phyloP scores from a whole-genome alignment of 2,797 vertebrate genomes.

The Octomys mimax region DNA sequence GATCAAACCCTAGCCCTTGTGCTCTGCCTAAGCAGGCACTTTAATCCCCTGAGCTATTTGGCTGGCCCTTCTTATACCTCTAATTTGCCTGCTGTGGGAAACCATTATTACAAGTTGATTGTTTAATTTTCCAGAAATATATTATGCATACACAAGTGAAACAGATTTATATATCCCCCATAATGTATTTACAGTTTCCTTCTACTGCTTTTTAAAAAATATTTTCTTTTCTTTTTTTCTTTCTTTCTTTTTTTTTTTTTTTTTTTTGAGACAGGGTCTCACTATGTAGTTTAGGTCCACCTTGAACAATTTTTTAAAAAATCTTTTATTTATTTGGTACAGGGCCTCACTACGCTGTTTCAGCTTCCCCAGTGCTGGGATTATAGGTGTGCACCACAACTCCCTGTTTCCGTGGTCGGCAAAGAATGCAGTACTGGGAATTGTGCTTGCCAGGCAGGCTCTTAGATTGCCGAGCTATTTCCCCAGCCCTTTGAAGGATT shows the following conservation, averaged over 20 bases:
- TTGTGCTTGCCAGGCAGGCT: too few relatives aligned
- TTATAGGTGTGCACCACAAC: background rate
- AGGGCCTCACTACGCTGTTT: background rate
- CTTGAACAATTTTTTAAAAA: background rate
- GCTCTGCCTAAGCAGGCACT: too few relatives aligned
- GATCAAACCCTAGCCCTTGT: too few relatives aligned
- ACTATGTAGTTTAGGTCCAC: background rate
- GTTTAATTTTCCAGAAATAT: background rate
- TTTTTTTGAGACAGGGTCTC: background rate
- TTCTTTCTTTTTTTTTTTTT: too few relatives aligned
- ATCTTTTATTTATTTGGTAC: too few relatives aligned
- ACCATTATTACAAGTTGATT: background rate
- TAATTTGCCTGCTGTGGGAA: background rate
- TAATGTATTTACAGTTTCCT: conserved; percentile 1
- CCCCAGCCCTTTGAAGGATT: background rate
- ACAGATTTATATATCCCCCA: background rate
- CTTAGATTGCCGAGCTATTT: too few relatives aligned
- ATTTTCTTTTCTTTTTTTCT: too few relatives aligned
- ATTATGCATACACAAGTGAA: background rate
- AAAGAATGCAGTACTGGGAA: too few relatives aligned
- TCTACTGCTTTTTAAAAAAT: background rate
- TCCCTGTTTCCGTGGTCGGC: too few relatives aligned
- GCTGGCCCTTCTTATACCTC: background rate
- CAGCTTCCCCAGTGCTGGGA: background rate
- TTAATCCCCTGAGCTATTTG: too few relatives aligned